Evolutionary conservation across 2,113 vertebrate species (phyloP), one percentile per base, ranked within the genome.

Genomic region (Bombycilla garrulus): DNA sequence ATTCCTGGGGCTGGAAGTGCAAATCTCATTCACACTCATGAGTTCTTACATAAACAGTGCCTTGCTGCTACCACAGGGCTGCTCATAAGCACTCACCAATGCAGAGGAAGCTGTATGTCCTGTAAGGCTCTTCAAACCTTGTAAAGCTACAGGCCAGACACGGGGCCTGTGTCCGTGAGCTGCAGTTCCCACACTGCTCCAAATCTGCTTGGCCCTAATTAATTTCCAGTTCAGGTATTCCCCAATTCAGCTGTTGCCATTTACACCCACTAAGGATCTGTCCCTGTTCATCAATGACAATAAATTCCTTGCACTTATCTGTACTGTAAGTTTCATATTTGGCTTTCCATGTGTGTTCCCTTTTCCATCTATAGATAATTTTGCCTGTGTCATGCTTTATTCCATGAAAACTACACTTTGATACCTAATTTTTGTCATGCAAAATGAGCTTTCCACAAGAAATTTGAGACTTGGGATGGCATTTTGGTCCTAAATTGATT

Each of bases 11-110:
- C 81, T 95, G 62, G 62, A 93, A 95, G 66, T 86, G 74, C 57
- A 88, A 86, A 97, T 94, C 86, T 95, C 69, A 42, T 71, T 95
- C 72, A 54, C 36, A 38, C 76, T 81, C 65, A 11, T 42, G 83
- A 92, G 86, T 56, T 64, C 53, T 61, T 78, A 40, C 28, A 65
- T 26, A 86, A 83, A 61, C 57, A 81, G 22, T 15, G 60, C 25
- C 28, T 83, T 69, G 58, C 42, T 94, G 72, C 60, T 60, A 53
- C n/a, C 29, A 58, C 76, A 74, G 60, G 15, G 9, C 56, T 92
- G 57, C 28, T 77, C 15, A 10, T 36, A 51, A 83, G 54, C 2
- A 3, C n/a, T 80, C 42, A 62, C 22, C 26, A 47, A 13, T 17
- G 12, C 3, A 33, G 33, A 70, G n/a, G 31, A 58, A 80, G 42